phyloP scores from a whole-genome alignment of 2,888 invertebrate species.

The Eustalomyia histrio region DNA sequence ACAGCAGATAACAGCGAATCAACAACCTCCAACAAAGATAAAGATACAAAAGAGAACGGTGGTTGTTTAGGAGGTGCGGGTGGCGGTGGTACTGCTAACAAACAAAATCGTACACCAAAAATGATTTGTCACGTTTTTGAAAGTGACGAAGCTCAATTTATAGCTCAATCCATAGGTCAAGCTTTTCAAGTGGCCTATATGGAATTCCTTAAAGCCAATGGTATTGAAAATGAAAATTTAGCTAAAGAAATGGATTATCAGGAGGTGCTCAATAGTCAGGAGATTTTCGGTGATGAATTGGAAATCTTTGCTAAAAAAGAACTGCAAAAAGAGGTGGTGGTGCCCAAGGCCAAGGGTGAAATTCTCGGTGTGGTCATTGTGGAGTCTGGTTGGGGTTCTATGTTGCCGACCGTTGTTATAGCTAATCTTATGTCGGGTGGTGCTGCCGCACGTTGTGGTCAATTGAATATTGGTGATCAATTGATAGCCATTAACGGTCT shows the following conservation, averaged over 20 bases:
- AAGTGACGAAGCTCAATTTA: constrained; percentile 99
- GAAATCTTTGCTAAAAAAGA: constrained; percentile 99
- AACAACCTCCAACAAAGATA: constrained; percentile 50
- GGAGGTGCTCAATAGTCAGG: constrained; percentile 99
- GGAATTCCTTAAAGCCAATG: constrained; percentile 99
- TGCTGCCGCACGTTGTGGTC: constrained; percentile 98
- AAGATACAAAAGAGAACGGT: constrained; percentile 55
- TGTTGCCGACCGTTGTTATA: constrained; percentile 99
- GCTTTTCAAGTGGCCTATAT: constrained; percentile 99
- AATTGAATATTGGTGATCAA: constrained; percentile 99
- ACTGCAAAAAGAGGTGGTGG: constrained; percentile 98
- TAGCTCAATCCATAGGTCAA: constrained; percentile 99
- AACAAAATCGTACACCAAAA: constrained; percentile 93
- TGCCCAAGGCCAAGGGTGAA: constrained; percentile 98
- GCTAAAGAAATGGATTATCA: constrained; percentile 99
- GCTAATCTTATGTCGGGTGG: constrained; percentile 98
- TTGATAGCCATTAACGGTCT: constrained; percentile 99
- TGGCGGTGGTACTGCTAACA: constrained; percentile 50
- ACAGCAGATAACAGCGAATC: constrained; percentile 44
- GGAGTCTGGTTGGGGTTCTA: constrained; percentile 99
- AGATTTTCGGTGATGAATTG: constrained; percentile 98
- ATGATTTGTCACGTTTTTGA: constrained; percentile 99
- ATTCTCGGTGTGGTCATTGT: constrained; percentile 99
- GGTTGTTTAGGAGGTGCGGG: neutral
- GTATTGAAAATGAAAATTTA: constrained; percentile 99